These are phyloP conservation scores for Harmothoe impar DNA, from an alignment of 2,888 invertebrate genomes.

Conservation along the genomic window DNA sequence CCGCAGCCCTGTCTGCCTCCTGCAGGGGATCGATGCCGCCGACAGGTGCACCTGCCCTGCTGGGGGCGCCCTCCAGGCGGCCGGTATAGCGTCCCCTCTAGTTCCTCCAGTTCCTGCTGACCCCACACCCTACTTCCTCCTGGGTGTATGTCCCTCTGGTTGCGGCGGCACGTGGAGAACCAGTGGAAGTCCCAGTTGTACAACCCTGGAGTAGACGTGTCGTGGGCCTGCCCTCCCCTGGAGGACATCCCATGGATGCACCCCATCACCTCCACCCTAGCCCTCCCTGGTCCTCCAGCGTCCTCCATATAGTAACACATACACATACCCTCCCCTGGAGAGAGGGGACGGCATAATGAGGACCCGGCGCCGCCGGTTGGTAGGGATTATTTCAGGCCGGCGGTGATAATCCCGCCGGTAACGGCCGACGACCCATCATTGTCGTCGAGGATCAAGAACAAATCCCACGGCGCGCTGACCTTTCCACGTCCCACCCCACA, in stretches of 20 bases:
- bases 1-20: conserved; percentile 3
- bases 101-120: background rate
- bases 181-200: no score
- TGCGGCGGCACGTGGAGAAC: no score
- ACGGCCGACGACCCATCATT: conserved; percentile 50
- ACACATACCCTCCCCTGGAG: background rate
- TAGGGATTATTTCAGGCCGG: conserved; percentile 16
- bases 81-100: background rate
- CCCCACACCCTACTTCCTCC: background rate
- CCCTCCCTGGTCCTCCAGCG: background rate
- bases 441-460: conserved; percentile 45
- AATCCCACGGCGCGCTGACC: conserved; percentile 42
- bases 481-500: conserved; percentile 23
- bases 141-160: background rate
- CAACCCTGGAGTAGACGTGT: no score
- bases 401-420: conserved; percentile 16
- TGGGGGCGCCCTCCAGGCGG: conserved; percentile 32
- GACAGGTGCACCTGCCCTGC: conserved; percentile 58
- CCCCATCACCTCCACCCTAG: no score
- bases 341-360: conserved; percentile 3
- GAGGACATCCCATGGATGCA: background rate
- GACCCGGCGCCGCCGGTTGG: background rate
- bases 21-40: conserved; percentile 44
- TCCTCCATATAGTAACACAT: background rate
- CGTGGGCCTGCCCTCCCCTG: background rate